Conservation (phyloP, 2,888 invertebrate species). For the Epirrhoe alternata region DNA sequence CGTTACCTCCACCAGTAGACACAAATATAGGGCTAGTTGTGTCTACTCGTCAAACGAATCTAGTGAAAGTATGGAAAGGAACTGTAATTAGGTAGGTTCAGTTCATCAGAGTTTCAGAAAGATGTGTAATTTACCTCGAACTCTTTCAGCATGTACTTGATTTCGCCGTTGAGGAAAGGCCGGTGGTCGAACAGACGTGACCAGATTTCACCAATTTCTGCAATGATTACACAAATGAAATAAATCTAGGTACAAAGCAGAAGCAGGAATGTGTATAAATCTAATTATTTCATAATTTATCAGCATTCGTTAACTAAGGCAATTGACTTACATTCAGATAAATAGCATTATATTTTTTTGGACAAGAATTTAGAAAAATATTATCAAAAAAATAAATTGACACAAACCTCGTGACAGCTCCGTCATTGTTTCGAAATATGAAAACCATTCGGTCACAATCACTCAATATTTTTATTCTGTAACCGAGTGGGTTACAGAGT, state of each 20-base stretch:
- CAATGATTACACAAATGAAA: conserved; percentile 39
- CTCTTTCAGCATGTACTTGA: conserved; percentile 92
- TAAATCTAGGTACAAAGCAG: not conserved
- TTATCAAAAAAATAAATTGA: conserved; percentile 42
- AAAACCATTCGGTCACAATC: conserved; percentile 28
- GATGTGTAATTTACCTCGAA: conserved; percentile 89
- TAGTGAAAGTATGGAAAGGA: not conserved
- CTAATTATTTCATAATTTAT: too few relatives aligned
- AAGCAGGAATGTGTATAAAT: too few relatives aligned
- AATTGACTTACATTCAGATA: not conserved
- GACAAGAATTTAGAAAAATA: conserved; percentile 22
- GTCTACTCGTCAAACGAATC: not conserved
- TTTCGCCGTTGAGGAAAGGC: conserved; percentile 94
- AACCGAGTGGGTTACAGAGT: too few relatives aligned
- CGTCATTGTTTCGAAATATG: conserved; percentile 61
- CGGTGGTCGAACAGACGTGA: conserved; percentile 94
- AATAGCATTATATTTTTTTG: conserved; percentile 1
- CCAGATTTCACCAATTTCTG: conserved; percentile 94
- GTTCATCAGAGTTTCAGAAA: not conserved
- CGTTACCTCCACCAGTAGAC: too few relatives aligned
- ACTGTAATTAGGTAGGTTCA: not conserved
- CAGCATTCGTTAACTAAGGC: not conserved
- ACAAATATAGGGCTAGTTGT: too few relatives aligned
- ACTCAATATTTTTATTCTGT: conserved; percentile 34
- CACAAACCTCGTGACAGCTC: conserved; percentile 81